Conservation (phyloP, 2,888 invertebrate genomes). For the Nemoura dubitans region DNA sequence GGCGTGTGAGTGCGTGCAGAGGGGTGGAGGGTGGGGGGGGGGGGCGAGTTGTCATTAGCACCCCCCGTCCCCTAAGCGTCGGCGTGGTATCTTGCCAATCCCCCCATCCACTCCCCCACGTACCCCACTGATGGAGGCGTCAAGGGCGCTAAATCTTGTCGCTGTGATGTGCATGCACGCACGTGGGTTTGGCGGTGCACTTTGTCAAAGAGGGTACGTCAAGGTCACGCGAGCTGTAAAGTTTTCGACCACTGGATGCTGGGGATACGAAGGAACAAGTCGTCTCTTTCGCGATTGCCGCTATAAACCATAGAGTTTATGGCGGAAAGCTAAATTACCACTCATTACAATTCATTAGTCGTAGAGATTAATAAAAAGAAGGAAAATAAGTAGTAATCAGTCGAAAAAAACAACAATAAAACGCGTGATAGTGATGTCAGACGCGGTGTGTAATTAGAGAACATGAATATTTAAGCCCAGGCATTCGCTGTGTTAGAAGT, state of each 20-base stretch:
- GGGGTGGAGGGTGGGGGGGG: background rate
- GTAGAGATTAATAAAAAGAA: background rate
- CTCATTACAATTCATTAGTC: conserved; percentile 1
- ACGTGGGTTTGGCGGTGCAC: too few species aligned
- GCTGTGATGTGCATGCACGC: too few species aligned
- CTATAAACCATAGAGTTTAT: background rate
- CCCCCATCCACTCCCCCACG: too few species aligned
- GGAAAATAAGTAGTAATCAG: conserved; percentile 7
- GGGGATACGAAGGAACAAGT: background rate
- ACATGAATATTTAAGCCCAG: background rate
- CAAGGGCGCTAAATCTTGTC: too few species aligned
- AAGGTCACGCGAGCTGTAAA: background rate
- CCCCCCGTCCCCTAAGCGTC: background rate
- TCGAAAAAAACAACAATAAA: background rate
- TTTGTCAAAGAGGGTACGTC: background rate
- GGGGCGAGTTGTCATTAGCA: background rate
- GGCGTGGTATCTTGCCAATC: too few species aligned
- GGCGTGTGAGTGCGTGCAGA: background rate
- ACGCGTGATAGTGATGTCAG: background rate
- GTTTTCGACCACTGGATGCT: background rate
- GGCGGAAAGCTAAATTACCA: background rate
- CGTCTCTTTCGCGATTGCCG: background rate
- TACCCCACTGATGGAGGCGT: too few species aligned
- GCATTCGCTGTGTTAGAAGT: conserved; percentile 2
- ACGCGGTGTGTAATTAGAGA: background rate